Base-by-base conservation (phyloP, 2,888 invertebrate species). In the Scrobipalpa atriplicella region DNA sequence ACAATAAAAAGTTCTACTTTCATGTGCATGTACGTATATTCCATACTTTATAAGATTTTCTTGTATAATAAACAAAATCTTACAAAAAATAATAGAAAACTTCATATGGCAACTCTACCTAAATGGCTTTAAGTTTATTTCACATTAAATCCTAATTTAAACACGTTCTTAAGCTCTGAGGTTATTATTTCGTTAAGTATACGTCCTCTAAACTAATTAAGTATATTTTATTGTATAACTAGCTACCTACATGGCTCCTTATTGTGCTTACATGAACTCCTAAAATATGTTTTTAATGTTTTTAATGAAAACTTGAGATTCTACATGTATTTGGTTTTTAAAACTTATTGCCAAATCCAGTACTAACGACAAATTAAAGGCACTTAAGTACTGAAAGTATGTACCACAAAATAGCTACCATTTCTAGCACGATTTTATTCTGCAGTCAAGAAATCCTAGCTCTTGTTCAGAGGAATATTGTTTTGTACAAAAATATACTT, bases 111-210 rank as follows among this genome's bases (percentile, higher is more conserved):
- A 58, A 58, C 58, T 16, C 58, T 38, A 13, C 3, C 16, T 18
- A 11, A 73, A 77, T 75, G 72, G 74, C 76, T 78, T 76, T 29
- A 56, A 29, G 13, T 56, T 56, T 11, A n/a, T 58, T 58, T 36
- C n/a, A 58, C 29, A 2, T 58, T 38, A 21, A 5, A 58, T 58
- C 16, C 58, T 58, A 58, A 16, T 1, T 16, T 70, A 73, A 56
- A 75, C 73, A 78, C 76, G 38, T 58, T 75, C 72, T 81, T 88
- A 88, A 88, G 86, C 88, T 88, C 86, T 65, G 83, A 76, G 77
- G 72, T 85, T 83, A 83, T 84, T 85, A 82, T 82, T 61, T 71
- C 67, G 67, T 66, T 69, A 69, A 65, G 65, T 67, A 68, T 65
- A 66, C 58, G 77, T 80, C 79, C 72, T 66, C 56, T 47, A 69